Conservation (phyloP, 1,140 invertebrate species). For the Rhopalosiphum padi region DNA sequence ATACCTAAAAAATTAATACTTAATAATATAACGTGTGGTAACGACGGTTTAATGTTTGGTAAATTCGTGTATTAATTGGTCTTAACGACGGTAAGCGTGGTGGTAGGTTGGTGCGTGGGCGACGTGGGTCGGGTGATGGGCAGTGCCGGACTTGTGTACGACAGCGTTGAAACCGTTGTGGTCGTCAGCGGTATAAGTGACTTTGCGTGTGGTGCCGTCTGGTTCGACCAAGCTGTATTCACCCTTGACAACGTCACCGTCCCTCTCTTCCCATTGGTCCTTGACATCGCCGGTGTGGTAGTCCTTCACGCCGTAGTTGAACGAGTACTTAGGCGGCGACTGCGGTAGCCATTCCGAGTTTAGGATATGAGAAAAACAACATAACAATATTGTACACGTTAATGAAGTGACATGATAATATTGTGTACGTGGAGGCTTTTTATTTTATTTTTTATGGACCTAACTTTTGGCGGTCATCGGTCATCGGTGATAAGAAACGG, state of each 20-base stretch:
- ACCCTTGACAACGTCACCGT: slow-evolving; percentile 67
- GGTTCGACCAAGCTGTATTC: slow-evolving; percentile 69
- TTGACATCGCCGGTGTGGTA: slow-evolving; percentile 67
- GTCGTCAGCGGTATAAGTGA: slow-evolving; percentile 70
- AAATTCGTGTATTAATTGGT: background rate
- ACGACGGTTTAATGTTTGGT: background rate
- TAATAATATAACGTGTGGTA: background rate
- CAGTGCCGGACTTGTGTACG: slow-evolving; percentile 68
- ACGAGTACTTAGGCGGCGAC: slow-evolving; percentile 66
- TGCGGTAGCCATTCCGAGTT: slow-evolving; percentile 58
- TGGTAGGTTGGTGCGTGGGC: slow-evolving; percentile 59
- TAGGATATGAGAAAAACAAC: background rate
- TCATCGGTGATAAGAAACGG: too few species aligned
- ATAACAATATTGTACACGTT: background rate
- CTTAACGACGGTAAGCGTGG: slow-evolving; percentile 47
- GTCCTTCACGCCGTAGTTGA: slow-evolving; percentile 68
- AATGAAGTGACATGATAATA: background rate
- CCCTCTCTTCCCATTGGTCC: slow-evolving; percentile 67
- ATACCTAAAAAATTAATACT: background rate
- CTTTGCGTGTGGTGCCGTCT: slow-evolving; percentile 69
- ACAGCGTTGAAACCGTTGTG: slow-evolving; percentile 71
- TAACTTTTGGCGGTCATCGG: background rate
- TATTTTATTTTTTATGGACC: background rate
- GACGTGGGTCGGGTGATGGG: slow-evolving; percentile 62
- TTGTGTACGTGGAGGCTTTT: background rate